phyloP scores from a whole-genome alignment of 2,113 vertebrate genomes.

The Trinectes maculatus region DNA sequence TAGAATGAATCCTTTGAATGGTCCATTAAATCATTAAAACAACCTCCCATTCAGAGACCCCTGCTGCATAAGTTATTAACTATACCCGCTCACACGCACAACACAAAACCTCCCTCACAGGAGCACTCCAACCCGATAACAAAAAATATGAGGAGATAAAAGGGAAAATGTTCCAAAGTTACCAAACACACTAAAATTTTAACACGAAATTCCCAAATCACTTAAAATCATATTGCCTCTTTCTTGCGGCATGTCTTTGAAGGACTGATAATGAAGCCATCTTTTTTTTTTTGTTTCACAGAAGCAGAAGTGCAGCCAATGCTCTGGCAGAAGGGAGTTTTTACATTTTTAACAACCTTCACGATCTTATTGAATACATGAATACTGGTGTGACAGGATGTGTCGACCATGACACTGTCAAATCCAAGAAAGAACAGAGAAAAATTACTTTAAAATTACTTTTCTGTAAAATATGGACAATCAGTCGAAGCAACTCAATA shows the following conservation, averaged over 20 bases:
- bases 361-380: not conserved
- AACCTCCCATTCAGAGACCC: conserved; percentile 54
- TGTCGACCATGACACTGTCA: not conserved
- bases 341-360: not conserved
- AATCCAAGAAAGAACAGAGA: too few relatives aligned
- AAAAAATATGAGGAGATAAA: conserved; percentile 25
- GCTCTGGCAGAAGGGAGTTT: conserved; percentile 1
- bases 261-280: conserved; percentile 5
- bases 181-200: conserved; percentile 23
- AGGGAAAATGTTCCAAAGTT: not conserved
- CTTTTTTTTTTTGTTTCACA: conserved; percentile 10
- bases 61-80: conserved; percentile 59
- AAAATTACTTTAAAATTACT: too few relatives aligned
- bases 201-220: conserved; percentile 21
- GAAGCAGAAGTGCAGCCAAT: not conserved
- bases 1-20: conserved; percentile 60
- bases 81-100: conserved; percentile 35
- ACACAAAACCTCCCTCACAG: conserved; percentile 33
- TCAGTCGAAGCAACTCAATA: not conserved
- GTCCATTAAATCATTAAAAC: conserved; percentile 71
- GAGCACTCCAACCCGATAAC: conserved; percentile 20
- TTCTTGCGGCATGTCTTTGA: conserved; percentile 39
- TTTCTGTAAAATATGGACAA: too few relatives aligned
- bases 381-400: not conserved
- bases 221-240: conserved; percentile 22